Conservation (phyloP, 1,140 invertebrate species). For the Cyclargus thomasi region DNA sequence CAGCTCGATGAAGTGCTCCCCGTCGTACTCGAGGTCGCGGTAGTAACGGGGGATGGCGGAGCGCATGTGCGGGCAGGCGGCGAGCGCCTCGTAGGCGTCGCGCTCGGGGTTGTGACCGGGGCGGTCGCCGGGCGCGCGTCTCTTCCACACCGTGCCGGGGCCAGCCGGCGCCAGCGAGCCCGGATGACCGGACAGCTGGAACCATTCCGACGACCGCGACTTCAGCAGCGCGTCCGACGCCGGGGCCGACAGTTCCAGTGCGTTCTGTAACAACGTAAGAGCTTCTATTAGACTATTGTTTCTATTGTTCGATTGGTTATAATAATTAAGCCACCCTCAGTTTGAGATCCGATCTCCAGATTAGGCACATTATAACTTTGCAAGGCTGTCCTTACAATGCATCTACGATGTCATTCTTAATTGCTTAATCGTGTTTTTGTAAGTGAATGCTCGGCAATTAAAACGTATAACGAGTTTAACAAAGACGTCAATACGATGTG, state of each 20-base stretch:
- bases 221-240: constrained; percentile 91
- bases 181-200: constrained; percentile 95
- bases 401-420: not conserved
- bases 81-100: constrained; percentile 87
- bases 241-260: constrained; percentile 92
- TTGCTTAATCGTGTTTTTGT: constrained; percentile 6
- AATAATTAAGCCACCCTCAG: too few species aligned
- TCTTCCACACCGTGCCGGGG: constrained; percentile 95
- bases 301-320: too few species aligned
- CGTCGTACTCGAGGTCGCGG: constrained; percentile 89
- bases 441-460: constrained; percentile 3
- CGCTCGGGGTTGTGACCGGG: constrained; percentile 85
- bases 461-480: constrained; percentile 16
- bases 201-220: constrained; percentile 83
- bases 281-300: not conserved
- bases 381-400: not conserved
- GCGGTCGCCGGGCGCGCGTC: constrained; percentile 79
- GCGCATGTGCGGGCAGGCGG: constrained; percentile 82
- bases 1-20: constrained; percentile 92
- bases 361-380: not conserved
- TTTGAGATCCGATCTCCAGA: too few species aligned
- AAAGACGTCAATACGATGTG: constrained; percentile 7
- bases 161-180: constrained; percentile 95
- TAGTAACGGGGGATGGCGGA: constrained; percentile 91
- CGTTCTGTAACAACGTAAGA: constrained; percentile 84